phyloP scores from a whole-genome alignment of 37 sponge, comb jelly and placozoan genomes.

The Corticium candelabrum region DNA sequence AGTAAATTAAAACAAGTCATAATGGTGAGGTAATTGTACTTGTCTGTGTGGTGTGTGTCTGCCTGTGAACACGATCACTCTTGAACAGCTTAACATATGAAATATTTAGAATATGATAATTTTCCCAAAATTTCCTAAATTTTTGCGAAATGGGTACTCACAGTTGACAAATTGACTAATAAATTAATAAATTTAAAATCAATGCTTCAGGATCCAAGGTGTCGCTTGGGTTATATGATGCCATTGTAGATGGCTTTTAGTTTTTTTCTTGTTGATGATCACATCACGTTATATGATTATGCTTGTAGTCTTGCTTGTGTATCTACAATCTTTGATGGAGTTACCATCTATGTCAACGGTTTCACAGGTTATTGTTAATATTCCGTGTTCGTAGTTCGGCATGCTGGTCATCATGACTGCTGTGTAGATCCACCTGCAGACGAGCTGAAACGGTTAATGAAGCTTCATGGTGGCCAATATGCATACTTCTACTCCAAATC shows the following conservation, averaged over 20 bases:
- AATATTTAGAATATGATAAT: no score
- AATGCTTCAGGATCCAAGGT: no score
- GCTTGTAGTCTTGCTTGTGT: not conserved
- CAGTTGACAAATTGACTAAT: no score
- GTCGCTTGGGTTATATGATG: not conserved
- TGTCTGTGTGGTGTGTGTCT: no score
- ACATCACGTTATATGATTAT: not conserved
- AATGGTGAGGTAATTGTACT: no score
- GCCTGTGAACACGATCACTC: no score
- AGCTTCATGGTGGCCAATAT: slow-evolving; percentile 60
- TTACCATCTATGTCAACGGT: slow-evolving; percentile 68
- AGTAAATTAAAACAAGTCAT: no score
- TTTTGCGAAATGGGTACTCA: no score
- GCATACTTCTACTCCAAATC: slow-evolving; percentile 37
- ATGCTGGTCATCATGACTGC: not conserved
- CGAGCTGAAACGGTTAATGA: slow-evolving; percentile 60
- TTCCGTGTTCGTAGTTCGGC: not conserved
- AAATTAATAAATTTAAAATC: no score
- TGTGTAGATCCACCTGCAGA: slow-evolving; percentile 42
- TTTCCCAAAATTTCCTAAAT: no score
- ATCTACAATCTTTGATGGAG: slow-evolving; percentile 55
- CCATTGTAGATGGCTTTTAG: not conserved
- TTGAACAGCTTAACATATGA: no score
- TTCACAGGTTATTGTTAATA: slow-evolving; percentile 40
- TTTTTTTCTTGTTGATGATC: not conserved